Base-by-base conservation (phyloP, 2,888 invertebrate genomes). In the Leucophenga maculata region DNA sequence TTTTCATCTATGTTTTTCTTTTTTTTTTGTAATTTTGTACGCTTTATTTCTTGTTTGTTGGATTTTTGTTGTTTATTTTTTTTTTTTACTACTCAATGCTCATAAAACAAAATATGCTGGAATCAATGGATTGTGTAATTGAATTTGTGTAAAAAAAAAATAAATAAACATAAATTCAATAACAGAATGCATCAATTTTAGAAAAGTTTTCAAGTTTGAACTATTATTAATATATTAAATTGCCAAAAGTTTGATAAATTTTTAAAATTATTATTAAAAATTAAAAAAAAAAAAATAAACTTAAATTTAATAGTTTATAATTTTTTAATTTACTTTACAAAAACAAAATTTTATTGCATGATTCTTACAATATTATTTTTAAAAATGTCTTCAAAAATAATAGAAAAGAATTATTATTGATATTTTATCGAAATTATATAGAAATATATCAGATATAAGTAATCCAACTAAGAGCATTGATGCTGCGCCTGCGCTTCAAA, bases 341-440 rank as follows among this genome's bases (percentile, higher is more conserved):
- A n/a, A n/a, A n/a, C n/a, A n/a, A n/a, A n/a, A 26, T 26, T 4
- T 26, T 26, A 26, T 26, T 4, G n/a, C n/a, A n/a, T 4, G 26
- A 26, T 76, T 77, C 72, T 76, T 74, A 79, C 77, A 74, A 72
- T 77, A 67, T 74, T 60, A 75, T 75, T 50, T n/a, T 50, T n/a
- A 50, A 50, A 16, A 50, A 50, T 26, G 26, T n/a, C 26, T 26
- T 26, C 26, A 26, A 26, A 26, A 26, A 4, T 26, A 26, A 26
- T 4, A 26, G 26, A 26, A 26, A 26, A 26, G 26, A 26, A 26
- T 26, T 26, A 26, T 26, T 26, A 26, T 26, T 2, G 4, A 26
- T 3, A 2, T 26, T 2, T 26, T 26, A 3, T 4, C 4, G 26
- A 26, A 26, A 3, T 4, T 26, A 4, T 4, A 26, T 26, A 26